phyloP scores from a whole-genome alignment of 2,888 invertebrate genomes.

The Catocala sponsa region DNA sequence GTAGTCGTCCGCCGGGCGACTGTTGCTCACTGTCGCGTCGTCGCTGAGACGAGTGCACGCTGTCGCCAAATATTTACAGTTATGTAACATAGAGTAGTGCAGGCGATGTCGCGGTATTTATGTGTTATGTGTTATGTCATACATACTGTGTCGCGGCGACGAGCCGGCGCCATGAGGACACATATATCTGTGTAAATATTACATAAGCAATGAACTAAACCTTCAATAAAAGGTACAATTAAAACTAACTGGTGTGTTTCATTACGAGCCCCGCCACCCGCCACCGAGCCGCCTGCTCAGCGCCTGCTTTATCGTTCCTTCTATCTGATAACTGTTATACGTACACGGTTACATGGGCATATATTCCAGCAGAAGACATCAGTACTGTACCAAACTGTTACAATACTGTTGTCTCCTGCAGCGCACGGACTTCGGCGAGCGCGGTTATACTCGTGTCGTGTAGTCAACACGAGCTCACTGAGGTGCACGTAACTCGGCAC shows the following conservation, averaged over 20 bases:
- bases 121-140: slow-evolving; percentile 52
- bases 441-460: too few species aligned
- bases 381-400: too few species aligned
- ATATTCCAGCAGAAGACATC: too few species aligned
- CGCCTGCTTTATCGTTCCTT: background rate
- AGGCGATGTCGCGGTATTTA: slow-evolving; percentile 63
- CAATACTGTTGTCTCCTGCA: too few species aligned
- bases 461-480: too few species aligned
- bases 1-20: slow-evolving; percentile 22
- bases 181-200: slow-evolving; percentile 75
- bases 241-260: slow-evolving; percentile 35
- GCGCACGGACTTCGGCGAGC: too few species aligned
- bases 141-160: slow-evolving; percentile 11
- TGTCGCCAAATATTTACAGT: slow-evolving; percentile 33
- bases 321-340: too few species aligned
- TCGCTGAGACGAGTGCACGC: background rate
- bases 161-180: slow-evolving; percentile 44
- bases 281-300: background rate
- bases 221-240: slow-evolving; percentile 67
- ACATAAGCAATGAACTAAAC: slow-evolving; percentile 65
- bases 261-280: background rate
- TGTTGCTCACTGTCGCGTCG: slow-evolving; percentile 13
- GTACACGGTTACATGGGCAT: too few species aligned
- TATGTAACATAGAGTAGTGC: slow-evolving; percentile 13
- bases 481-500: too few species aligned